Conservation (phyloP, 1,140 invertebrate species). For the Cydia amplana region DNA sequence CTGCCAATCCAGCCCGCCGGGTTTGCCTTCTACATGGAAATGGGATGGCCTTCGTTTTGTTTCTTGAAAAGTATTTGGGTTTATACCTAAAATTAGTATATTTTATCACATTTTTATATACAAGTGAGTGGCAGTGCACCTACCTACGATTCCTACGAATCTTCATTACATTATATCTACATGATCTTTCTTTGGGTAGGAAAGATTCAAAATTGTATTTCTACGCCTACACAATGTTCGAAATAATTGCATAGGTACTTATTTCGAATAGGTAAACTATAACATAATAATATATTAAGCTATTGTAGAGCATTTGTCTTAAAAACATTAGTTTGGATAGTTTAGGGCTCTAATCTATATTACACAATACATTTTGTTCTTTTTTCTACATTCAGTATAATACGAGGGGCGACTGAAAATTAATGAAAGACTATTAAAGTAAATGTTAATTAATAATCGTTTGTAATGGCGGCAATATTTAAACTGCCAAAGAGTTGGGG, state of each 20-base stretch:
- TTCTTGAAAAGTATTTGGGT: conserved; percentile 6
- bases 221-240: conserved; percentile 20
- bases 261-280: not conserved
- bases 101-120: conserved; percentile 30
- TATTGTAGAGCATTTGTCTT: not conserved
- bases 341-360: not conserved
- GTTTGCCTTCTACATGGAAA: too few species aligned
- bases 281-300: not conserved
- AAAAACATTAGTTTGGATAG: not conserved
- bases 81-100: conserved; percentile 1
- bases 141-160: conserved; percentile 20
- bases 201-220: not conserved
- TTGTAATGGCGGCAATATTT: too few species aligned
- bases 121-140: conserved; percentile 22
- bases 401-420: too few species aligned
- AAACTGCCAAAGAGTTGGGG: too few species aligned
- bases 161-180: conserved; percentile 4
- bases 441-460: too few species aligned
- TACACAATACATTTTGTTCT: not conserved
- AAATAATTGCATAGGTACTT: conserved; percentile 3
- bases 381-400: not conserved
- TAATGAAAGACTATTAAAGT: too few species aligned
- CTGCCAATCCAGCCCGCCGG: too few species aligned
- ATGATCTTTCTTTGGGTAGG: not conserved
- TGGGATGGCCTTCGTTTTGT: not conserved